Base-by-base conservation (phyloP, 2,888 invertebrate species). In the Microchrysa polita region DNA sequence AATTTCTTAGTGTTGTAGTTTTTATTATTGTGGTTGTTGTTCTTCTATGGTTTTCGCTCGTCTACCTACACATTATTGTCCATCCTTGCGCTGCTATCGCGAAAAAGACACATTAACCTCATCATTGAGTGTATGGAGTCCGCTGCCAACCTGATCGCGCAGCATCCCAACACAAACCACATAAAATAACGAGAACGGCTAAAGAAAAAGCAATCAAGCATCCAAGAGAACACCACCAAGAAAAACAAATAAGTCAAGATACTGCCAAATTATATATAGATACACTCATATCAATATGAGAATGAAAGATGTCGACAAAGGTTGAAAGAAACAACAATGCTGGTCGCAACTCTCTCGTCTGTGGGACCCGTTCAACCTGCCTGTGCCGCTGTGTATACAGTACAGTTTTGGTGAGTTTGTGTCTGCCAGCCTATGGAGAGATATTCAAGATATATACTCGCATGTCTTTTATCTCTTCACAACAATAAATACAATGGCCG, bases 81-180 rank as follows among this genome's bases (percentile, higher is more conserved):
- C 63, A 71, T 74, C 72, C 69, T 52, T 40, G 60, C 67, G 74
- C 27, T 34, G 63, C 63, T 71, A 74, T 71, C 71, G 71, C 71
- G 74, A 65, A 74, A 69, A 74, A 74, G 63, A 74, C 65, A 55
- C 71, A 72, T 71, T 42, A 71, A 71, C 18, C 53, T 40, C 65
- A 40, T 48, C 14, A 53, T 40, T 59, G 48, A 63, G 34, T 53
- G 55, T 52, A n/a, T 34, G 23, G 27, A 48, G 48, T 22, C 65
- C 48, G 65, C 65, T 48, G 65, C 44, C 65, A 65, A 65, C 65
- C 48, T 9, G 34, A 7, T 34, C 27, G 27, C 27, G 44, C 44
- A 65, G 34, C 65, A 65, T 44, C 48, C 20, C 20, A 34, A 7
- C 27, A 34, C 27, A 20, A 48, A 65, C 48, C 65, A 48, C 48